Evolutionary conservation across 2,888 invertebrate genomes (phyloP).

Genomic region (Platerodrilus igneus): DNA sequence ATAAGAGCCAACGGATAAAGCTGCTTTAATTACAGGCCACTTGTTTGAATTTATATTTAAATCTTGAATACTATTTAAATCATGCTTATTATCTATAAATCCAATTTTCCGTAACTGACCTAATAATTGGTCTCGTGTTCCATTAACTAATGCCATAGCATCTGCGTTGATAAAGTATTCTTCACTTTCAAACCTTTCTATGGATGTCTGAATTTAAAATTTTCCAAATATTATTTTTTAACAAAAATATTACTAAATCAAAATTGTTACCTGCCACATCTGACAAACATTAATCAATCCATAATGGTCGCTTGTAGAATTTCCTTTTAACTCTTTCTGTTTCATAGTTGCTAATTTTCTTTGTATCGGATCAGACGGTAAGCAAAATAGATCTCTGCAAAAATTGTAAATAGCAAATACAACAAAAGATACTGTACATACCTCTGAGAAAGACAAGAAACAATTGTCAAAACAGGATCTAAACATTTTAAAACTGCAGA

Average conservation of each 20-base stretch:
- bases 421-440: too few species aligned
- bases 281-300: slow-evolving; percentile 77
- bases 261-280: slow-evolving; percentile 53
- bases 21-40: slow-evolving; percentile 89
- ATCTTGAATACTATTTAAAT: slow-evolving; percentile 66
- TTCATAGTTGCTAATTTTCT: slow-evolving; percentile 57
- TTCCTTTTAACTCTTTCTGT: slow-evolving; percentile 67
- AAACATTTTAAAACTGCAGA: slow-evolving; percentile 87
- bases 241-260: too few species aligned
- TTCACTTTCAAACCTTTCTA: slow-evolving; percentile 64
- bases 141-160: slow-evolving; percentile 86
- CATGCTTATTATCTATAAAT: slow-evolving; percentile 63
- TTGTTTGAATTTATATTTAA: slow-evolving; percentile 79
- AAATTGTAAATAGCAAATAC: slow-evolving; percentile 5
- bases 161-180: slow-evolving; percentile 73
- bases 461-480: slow-evolving; percentile 88
- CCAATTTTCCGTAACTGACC: slow-evolving; percentile 74
- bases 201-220: too few species aligned
- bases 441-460: slow-evolving; percentile 75
- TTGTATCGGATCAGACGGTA: slow-evolving; percentile 65
- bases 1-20: slow-evolving; percentile 82
- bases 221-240: too few species aligned
- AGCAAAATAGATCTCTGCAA: slow-evolving; percentile 67
- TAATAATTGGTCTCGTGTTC: slow-evolving; percentile 76
- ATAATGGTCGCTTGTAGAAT: slow-evolving; percentile 86